phyloP scores from a whole-genome alignment of 2,797 vertebrate species.

The Premnoplex brunnescens region DNA sequence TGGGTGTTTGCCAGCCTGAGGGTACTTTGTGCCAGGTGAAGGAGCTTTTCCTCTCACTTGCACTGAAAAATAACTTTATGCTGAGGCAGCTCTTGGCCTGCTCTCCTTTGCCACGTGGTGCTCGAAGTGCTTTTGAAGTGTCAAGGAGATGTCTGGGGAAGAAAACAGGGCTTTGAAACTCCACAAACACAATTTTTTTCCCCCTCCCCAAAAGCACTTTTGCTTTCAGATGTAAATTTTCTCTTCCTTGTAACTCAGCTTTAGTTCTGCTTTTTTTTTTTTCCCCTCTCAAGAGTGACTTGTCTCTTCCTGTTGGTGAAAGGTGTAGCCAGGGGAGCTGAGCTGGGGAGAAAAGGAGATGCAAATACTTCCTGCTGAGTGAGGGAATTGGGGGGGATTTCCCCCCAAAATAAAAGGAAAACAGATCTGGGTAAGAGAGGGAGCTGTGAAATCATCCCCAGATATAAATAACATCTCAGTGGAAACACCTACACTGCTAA shows the following conservation, averaged over 20 bases:
- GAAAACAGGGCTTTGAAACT: neutral
- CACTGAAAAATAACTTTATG: neutral
- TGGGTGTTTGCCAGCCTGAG: neutral
- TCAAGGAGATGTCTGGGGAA: neutral
- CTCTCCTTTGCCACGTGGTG: neutral
- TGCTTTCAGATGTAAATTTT: neutral
- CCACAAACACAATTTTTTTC: neutral
- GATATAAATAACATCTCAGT: neutral
- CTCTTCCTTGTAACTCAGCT: neutral
- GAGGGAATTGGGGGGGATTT: neutral
- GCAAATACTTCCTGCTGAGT: neutral
- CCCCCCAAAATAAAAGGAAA: neutral
- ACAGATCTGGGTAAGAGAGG: neutral
- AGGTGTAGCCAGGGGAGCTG: neutral
- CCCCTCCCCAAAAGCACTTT: neutral
- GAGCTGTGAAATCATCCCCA: neutral
- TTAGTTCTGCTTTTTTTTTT: neutral
- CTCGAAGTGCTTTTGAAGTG: neutral
- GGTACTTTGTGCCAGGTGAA: neutral
- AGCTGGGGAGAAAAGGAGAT: neutral
- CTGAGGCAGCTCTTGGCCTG: neutral
- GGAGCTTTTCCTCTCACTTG: neutral
- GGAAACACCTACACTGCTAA: neutral
- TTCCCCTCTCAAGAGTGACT: neutral
- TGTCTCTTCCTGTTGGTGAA: neutral